Evolutionary conservation across 2,888 invertebrate genomes (phyloP).

Genomic region (Melikaiella ostensackeni): DNA sequence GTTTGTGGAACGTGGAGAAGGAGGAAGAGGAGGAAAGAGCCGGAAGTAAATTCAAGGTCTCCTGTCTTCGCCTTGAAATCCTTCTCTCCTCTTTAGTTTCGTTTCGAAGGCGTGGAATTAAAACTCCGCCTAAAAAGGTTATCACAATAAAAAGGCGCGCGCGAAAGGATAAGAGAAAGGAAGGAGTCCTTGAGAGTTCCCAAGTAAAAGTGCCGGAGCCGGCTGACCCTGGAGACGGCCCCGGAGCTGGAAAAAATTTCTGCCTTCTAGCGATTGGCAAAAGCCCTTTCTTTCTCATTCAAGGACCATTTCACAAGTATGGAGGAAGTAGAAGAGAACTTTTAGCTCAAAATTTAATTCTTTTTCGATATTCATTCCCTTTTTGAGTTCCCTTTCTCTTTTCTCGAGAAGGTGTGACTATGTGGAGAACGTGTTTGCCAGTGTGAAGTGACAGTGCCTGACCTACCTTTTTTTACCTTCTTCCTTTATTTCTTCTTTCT

Average conservation of each 20-base stretch:
- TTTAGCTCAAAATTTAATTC: too few relatives aligned
- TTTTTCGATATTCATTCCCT: not conserved
- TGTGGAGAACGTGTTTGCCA: constrained; percentile 56
- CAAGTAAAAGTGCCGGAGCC: constrained; percentile 75
- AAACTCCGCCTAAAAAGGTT: constrained; percentile 74
- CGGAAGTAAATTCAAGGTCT: constrained; percentile 41
- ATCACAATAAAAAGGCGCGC: constrained; percentile 71
- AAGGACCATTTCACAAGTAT: constrained; percentile 47
- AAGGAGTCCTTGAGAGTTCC: constrained; percentile 75
- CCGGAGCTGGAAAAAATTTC: constrained; percentile 52
- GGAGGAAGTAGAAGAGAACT: not conserved
- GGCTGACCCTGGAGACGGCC: constrained; percentile 74
- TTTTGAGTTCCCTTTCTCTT: constrained; percentile 26
- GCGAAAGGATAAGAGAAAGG: constrained; percentile 77
- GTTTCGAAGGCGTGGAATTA: constrained; percentile 58
- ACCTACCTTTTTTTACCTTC: constrained; percentile 50
- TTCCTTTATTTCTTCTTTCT: constrained; percentile 10
- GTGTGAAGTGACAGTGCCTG: constrained; percentile 62
- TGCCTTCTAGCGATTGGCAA: constrained; percentile 29
- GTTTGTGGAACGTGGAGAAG: constrained; percentile 42
- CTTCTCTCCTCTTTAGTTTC: too few relatives aligned
- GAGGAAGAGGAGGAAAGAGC: constrained; percentile 42
- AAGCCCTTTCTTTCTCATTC: constrained; percentile 31
- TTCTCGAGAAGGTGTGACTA: constrained; percentile 46
- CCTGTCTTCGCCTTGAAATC: not conserved